These are phyloP conservation scores for Champsocephalus esox DNA, from an alignment of 2,797 vertebrate species.

Conservation along the genomic window DNA sequence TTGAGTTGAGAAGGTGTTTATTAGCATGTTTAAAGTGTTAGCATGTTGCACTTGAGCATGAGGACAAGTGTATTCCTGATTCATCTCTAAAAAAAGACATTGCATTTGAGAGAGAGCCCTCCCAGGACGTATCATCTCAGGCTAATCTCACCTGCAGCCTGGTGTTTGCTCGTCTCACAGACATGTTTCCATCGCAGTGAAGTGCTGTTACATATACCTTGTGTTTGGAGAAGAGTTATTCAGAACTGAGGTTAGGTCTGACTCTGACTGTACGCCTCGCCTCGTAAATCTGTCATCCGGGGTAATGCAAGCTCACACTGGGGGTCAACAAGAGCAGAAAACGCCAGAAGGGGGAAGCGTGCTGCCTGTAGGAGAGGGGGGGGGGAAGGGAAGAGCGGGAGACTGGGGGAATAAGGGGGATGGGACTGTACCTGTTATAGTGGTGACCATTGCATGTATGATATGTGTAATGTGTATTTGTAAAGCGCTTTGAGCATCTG, in stretches of 20 bases:
- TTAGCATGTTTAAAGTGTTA: no score
- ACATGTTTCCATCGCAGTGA: constrained; percentile 45
- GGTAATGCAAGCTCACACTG: constrained; percentile 46
- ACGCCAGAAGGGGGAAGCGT: not conserved
- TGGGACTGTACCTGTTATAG: constrained; percentile 50
- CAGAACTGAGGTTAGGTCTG: constrained; percentile 32
- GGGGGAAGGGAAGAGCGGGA: not conserved
- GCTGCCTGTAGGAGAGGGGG: constrained; percentile 24
- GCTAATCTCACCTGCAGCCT: constrained; percentile 21
- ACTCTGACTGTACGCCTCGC: constrained; percentile 47
- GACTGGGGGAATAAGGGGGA: constrained; percentile 13
- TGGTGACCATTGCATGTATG: no score
- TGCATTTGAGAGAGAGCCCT: constrained; percentile 11
- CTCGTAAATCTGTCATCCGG: constrained; percentile 70
- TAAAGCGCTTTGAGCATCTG: no score
- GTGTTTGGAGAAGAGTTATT: constrained; percentile 44
- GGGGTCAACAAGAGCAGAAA: constrained; percentile 61
- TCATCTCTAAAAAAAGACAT: not conserved
- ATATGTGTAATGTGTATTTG: no score
- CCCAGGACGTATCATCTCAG: not conserved
- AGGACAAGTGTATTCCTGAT: not conserved
- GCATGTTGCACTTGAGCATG: not conserved
- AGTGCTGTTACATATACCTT: constrained; percentile 51
- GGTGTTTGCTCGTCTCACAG: constrained; percentile 35
- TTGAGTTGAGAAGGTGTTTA: no score